Percentiles rank a stretch among this genome's conserved stretches.
These are phyloP conservation scores for Bos indicus DNA, from an alignment of 2,113 vertebrate species.

Conservation along the genomic window DNA sequence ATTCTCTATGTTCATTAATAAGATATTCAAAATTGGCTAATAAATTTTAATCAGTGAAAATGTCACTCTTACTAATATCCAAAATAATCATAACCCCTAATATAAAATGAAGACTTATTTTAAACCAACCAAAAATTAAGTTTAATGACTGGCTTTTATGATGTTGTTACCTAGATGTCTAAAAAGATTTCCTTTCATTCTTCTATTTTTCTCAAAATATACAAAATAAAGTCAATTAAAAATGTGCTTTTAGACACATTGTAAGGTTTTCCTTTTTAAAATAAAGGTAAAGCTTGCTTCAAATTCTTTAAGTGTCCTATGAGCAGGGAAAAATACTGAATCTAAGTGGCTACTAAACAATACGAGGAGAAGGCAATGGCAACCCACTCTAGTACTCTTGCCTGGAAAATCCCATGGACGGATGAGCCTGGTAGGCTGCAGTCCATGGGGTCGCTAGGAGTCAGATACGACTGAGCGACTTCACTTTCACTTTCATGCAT, in stretches of 20 bases:
- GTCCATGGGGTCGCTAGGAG: no score
- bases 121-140: neutral
- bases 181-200: neutral
- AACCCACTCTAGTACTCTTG: no score
- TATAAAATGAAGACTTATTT: neutral
- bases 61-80: neutral
- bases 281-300: neutral
- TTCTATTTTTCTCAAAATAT: neutral
- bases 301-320: neutral
- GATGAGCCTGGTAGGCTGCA: no score
- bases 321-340: slow-evolving; percentile 1
- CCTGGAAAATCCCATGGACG: no score
- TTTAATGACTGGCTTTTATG: neutral
- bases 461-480: no score
- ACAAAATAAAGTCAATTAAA: slow-evolving; percentile 1
- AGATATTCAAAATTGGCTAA: neutral
- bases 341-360: neutral
- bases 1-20: neutral
- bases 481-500: no score
- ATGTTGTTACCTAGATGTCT: neutral
- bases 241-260: neutral
- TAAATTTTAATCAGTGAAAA: neutral
- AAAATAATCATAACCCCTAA: neutral
- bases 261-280: slow-evolving; percentile 12
- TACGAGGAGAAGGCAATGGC: neutral